Evolutionary conservation across 2,113 vertebrate genomes (phyloP).

Genomic region (Gallinago jamesoni): DNA sequence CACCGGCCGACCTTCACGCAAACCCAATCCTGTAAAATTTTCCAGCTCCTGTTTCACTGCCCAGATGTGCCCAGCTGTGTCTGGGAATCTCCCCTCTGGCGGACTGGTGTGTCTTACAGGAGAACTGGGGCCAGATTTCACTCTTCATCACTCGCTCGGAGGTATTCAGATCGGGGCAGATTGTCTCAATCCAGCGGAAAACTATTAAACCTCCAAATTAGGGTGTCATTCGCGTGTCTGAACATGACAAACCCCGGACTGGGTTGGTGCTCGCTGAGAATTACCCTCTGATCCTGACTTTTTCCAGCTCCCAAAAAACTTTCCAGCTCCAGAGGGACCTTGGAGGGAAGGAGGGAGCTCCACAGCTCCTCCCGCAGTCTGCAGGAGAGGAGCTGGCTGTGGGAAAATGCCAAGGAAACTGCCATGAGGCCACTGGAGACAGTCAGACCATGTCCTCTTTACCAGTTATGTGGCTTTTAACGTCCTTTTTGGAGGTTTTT

Average conservation of each 20-base stretch:
- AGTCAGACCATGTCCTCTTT: not conserved
- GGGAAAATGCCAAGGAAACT: rapidly evolving
- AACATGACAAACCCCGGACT: rapidly evolving
- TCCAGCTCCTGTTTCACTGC: not conserved
- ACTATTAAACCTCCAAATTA: rapidly evolving
- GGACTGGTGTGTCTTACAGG: not conserved
- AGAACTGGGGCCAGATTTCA: not conserved
- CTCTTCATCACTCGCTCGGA: rapidly evolving
- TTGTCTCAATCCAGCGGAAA: not conserved
- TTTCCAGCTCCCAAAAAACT: not conserved
- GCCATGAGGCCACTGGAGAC: not conserved
- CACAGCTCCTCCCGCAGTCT: not conserved
- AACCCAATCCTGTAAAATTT: not conserved
- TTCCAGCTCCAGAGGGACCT: not conserved
- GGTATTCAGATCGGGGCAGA: not conserved
- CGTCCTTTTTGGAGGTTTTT: not conserved
- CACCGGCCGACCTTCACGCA: rapidly evolving
- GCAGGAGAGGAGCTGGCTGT: not conserved
- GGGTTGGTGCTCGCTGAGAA: not conserved
- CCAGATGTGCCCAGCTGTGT: not conserved
- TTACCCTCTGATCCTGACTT: rapidly evolving
- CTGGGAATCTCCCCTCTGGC: not conserved
- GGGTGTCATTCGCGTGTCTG: rapidly evolving
- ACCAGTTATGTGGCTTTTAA: not conserved
- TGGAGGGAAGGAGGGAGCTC: not conserved